Percentiles rank a stretch among this genome's conserved stretches.
phyloP scores from a whole-genome alignment of 2,797 vertebrate species.

The Muscicapa striata region DNA sequence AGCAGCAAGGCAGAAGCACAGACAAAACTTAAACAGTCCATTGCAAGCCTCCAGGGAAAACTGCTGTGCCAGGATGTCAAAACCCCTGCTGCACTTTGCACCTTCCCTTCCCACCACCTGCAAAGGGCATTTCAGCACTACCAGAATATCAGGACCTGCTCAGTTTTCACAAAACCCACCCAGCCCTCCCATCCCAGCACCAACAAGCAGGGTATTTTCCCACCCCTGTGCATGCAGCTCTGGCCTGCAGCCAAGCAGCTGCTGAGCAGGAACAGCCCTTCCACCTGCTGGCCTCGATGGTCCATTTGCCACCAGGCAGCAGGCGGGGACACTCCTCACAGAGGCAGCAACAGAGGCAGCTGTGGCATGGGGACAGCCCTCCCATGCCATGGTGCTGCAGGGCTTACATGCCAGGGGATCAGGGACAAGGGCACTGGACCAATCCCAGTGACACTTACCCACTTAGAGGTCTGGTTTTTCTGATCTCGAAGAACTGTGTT shows the following conservation, averaged over 20 bases:
- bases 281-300: rapidly evolving
- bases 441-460: constrained; percentile 81
- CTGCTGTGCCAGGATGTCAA: rapidly evolving
- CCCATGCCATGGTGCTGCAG: neutral
- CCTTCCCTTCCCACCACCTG: neutral
- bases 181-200: neutral
- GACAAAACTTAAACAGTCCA: rapidly evolving
- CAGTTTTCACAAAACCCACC: neutral
- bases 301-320: neutral
- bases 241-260: neutral
- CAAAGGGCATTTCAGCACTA: neutral
- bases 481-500: constrained; percentile 98
- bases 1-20: neutral
- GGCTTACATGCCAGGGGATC: neutral
- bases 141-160: neutral
- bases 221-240: neutral
- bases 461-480: constrained; percentile 92
- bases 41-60: neutral
- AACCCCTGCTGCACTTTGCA: neutral
- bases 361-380: neutral
- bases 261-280: neutral
- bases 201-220: neutral
- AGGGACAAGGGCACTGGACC: neutral
- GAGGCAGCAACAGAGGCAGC: neutral
- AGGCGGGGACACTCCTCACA: neutral